Evolutionary conservation across 2,797 vertebrate species (phyloP).

Genomic region (Oceanodroma leucorhoa): DNA sequence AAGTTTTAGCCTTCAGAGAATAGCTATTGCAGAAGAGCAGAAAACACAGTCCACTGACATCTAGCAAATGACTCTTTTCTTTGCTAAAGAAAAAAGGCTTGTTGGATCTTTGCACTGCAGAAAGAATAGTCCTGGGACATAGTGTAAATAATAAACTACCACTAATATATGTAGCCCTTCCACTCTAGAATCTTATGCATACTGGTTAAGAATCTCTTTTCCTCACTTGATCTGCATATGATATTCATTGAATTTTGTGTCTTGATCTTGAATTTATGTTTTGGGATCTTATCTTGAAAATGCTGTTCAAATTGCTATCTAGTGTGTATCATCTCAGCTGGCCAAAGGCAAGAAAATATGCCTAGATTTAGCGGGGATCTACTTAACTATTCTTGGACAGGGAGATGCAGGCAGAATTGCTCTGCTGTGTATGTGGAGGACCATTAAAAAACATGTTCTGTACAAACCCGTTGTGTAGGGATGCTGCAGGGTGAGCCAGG

Average conservation of each 20-base stretch:
- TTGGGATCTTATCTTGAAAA: not conserved
- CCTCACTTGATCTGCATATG: not conserved
- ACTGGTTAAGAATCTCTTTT: not conserved
- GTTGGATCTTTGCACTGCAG: not conserved
- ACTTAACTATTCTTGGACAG: not conserved
- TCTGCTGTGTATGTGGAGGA: not conserved
- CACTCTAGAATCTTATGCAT: not conserved
- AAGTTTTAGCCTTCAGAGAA: conserved; percentile 32
- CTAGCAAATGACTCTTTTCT: not conserved
- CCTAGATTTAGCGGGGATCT: not conserved
- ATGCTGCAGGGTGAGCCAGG: not conserved
- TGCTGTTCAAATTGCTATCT: not conserved
- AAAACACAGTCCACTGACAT: not conserved
- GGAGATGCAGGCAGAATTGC: not conserved
- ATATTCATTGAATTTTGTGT: not conserved
- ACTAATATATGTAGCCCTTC: not conserved
- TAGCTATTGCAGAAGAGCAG: conserved; percentile 13
- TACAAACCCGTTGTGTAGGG: accelerated
- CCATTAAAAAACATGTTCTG: not conserved
- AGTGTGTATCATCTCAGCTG: not conserved
- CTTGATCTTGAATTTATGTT: not conserved
- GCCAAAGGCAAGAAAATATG: not conserved
- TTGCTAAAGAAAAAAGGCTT: not conserved
- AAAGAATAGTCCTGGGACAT: not conserved
- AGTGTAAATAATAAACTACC: not conserved